Percentiles rank a stretch among this genome's conserved stretches.
Conservation (phyloP, 1,140 invertebrate species). For the Dufourea novaeangliae region DNA sequence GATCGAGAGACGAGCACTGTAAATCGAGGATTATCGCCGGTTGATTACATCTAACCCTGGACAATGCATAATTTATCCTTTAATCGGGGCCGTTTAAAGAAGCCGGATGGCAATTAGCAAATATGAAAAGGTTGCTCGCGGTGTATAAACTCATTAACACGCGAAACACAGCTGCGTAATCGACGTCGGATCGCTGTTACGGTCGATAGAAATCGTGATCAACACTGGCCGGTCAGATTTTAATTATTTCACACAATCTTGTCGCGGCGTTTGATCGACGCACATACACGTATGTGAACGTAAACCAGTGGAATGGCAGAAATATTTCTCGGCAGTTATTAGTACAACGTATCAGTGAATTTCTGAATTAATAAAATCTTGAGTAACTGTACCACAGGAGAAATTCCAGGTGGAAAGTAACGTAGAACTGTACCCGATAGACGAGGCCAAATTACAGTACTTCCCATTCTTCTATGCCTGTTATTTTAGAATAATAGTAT, state of each 20-base stretch:
- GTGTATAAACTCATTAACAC: conserved; percentile 2
- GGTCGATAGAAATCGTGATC: conserved; percentile 4
- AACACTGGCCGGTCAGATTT: not conserved
- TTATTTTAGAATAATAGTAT: too few species aligned
- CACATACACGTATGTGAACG: too few species aligned
- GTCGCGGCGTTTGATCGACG: not conserved
- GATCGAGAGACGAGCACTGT: conserved; percentile 29
- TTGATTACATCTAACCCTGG: conserved; percentile 20
- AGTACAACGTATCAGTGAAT: too few species aligned
- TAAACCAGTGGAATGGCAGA: too few species aligned
- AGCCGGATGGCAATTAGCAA: conserved; percentile 20
- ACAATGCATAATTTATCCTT: conserved; percentile 28
- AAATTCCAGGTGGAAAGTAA: too few species aligned
- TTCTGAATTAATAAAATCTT: too few species aligned
- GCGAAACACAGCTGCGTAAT: not conserved
- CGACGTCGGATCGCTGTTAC: not conserved
- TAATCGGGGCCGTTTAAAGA: conserved; percentile 38
- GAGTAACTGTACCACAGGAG: too few species aligned
- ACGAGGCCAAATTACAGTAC: too few species aligned
- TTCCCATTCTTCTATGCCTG: too few species aligned
- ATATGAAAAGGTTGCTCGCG: conserved; percentile 9
- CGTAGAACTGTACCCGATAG: too few species aligned
- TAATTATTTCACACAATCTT: not conserved
- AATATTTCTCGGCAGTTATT: too few species aligned
- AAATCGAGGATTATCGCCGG: conserved; percentile 39